Evolutionary conservation across 2,888 invertebrate genomes (phyloP), one percentile per base, ranked within the genome.

Genomic region (Drosophila fulvimacula): DNA sequence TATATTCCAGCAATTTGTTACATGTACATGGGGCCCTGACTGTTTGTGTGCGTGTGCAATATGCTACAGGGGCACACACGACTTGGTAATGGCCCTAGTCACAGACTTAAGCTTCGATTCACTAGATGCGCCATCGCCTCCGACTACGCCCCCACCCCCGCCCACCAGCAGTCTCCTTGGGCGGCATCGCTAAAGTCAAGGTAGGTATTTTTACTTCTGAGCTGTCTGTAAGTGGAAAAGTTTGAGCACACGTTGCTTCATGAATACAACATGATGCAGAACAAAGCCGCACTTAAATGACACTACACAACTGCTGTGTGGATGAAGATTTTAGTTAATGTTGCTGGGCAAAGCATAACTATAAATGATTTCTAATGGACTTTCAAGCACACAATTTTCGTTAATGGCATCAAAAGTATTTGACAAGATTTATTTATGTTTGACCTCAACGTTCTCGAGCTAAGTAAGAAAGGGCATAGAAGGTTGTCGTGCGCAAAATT

Each of bases 171-270:
- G 27, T 57, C 51, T 55, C 48, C 68, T 69, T 70, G 79, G 70
- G 56, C 62, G 64, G 68, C 59, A 56, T 24, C n/a, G 61, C 72
- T 71, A 72, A 74, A 86, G 89, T 89, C 89, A 89, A 86, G 88
- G 82, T 69, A 66, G 69, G 52, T 80, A 80, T 85, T 80, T 80
- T 87, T 71, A 69, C 79, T 81, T 83, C 75, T 55, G 72, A 73
- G 69, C 78, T 78, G 87, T 76, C 75, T 71, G 77, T 78, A 87
- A 86, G 85, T 87, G 80, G 73, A 87, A 87, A 86, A 86, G 58
- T 89, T 89, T 76, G 53, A 58, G 84, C 76, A 76, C 76, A 81
- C 73, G 81, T 72, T 79, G 68, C 57, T 66, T 63, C 76, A 76
- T 82, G 79, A 82, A 82, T 76, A 30, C 68, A 53, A 52, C 48